A percentile compares a stretch with the other conserved stretches of the same genome.
Conservation (phyloP, 2,888 invertebrate genomes). For the Caenorhabditis parvicauda region DNA sequence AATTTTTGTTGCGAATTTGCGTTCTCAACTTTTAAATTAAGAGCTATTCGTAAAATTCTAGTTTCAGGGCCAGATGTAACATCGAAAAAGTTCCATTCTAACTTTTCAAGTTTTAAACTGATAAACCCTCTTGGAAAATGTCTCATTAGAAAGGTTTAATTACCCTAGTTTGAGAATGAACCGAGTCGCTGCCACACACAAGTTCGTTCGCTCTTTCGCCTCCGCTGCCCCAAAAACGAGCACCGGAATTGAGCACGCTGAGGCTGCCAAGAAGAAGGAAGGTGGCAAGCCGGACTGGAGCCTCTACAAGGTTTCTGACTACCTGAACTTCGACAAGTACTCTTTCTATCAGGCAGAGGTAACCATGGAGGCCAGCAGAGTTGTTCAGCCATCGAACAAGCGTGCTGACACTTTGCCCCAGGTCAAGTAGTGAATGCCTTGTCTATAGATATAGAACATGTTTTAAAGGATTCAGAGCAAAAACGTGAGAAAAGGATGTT, state of each 20-base stretch:
- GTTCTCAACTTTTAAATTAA: too few species aligned
- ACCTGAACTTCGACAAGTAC: slow-evolving; percentile 54
- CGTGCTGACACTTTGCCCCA: slow-evolving; percentile 53
- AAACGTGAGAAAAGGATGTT: too few species aligned
- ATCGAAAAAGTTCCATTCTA: too few species aligned
- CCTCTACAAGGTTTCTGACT: slow-evolving; percentile 57
- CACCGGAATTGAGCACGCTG: slow-evolving; percentile 59
- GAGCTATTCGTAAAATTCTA: too few species aligned
- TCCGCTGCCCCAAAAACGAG: slow-evolving; percentile 45
- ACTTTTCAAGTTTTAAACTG: too few species aligned
- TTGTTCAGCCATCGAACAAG: slow-evolving; percentile 54
- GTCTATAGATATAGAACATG: too few species aligned
- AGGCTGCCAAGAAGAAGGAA: slow-evolving; percentile 44
- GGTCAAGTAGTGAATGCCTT: too few species aligned
- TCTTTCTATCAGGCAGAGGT: slow-evolving; percentile 58
- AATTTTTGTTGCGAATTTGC: too few species aligned
- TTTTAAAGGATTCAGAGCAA: too few species aligned
- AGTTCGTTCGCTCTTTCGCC: slow-evolving; percentile 19
- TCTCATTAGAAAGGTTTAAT: too few species aligned
- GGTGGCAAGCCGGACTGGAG: slow-evolving; percentile 43
- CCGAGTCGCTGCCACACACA: slow-evolving; percentile 9
- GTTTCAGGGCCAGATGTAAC: too few species aligned
- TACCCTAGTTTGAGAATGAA: slow-evolving; percentile 28
- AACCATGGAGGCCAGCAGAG: slow-evolving; percentile 49
- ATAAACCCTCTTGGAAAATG: too few species aligned